Evolutionary conservation across 2,888 invertebrate species (phyloP).

Genomic region (Melanostoma scalare): DNA sequence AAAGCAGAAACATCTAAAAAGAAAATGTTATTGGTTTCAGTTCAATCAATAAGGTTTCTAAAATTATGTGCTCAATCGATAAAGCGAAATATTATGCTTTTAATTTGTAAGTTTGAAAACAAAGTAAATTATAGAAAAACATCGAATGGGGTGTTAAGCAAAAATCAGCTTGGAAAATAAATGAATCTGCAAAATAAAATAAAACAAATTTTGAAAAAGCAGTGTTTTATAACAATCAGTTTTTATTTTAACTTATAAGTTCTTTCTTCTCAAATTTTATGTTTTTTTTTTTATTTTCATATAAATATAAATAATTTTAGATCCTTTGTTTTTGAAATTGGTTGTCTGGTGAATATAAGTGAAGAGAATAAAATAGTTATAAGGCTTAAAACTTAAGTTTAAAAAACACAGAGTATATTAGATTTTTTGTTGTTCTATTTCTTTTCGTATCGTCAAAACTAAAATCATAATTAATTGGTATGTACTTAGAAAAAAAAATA

Average conservation of each 20-base stretch:
- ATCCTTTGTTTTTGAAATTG: conserved; percentile 17
- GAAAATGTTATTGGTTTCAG: too few species aligned
- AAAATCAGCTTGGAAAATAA: background rate
- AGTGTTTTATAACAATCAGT: conserved; percentile 65
- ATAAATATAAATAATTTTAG: conserved; percentile 56
- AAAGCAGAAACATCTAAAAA: too few species aligned
- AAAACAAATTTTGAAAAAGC: conserved; percentile 68
- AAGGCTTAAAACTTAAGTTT: conserved; percentile 51
- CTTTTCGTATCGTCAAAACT: background rate
- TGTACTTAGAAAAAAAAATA: conserved; percentile 12
- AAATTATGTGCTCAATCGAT: too few species aligned
- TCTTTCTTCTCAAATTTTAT: conserved; percentile 25
- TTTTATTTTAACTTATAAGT: conserved; percentile 54
- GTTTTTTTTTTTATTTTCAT: conserved; percentile 21
- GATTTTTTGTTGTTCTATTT: conserved; percentile 20
- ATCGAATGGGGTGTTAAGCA: background rate
- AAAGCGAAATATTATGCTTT: background rate
- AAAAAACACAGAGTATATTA: conserved; percentile 60
- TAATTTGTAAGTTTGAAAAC: conserved; percentile 10
- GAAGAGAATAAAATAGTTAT: conserved; percentile 62
- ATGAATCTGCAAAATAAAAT: conserved; percentile 42
- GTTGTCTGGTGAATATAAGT: conserved; percentile 60
- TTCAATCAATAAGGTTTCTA: too few species aligned
- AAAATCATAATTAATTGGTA: background rate
- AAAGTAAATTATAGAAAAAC: conserved; percentile 11